A percentile compares a stretch with the other conserved stretches of the same genome.
Conservation (phyloP, 2,797 vertebrate genomes). For the Cuculus canorus region DNA sequence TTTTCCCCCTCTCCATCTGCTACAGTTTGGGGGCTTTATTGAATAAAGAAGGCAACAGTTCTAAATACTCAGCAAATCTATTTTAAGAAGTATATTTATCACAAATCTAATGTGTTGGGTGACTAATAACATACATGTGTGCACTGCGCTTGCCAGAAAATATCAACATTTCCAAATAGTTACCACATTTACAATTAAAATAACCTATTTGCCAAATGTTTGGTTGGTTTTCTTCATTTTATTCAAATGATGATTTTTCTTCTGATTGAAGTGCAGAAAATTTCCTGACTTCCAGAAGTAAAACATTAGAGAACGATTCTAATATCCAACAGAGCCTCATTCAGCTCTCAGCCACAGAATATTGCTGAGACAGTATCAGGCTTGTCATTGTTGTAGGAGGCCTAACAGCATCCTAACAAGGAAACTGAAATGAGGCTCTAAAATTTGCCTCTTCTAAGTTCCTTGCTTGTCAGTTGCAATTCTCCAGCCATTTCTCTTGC, state of each 20-base stretch:
- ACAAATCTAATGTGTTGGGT: constrained; percentile 26
- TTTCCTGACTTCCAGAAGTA: constrained; percentile 35
- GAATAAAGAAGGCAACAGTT: constrained; percentile 34
- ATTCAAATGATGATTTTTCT: constrained; percentile 8
- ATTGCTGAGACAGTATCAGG: constrained; percentile 31
- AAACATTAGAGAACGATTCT: neutral
- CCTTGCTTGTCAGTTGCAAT: neutral
- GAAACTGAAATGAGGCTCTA: neutral
- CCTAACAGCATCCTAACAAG: neutral
- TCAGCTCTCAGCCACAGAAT: neutral
- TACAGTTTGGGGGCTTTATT: neutral
- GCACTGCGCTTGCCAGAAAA: neutral
- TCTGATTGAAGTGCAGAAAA: constrained; percentile 16
- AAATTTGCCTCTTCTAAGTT: neutral
- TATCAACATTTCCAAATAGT: constrained; percentile 50
- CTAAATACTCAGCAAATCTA: neutral
- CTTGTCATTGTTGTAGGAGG: neutral
- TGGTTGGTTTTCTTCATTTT: constrained; percentile 36
- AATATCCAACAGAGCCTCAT: neutral
- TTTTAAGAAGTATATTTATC: constrained; percentile 53
- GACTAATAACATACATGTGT: constrained; percentile 54
- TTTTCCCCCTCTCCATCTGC: constrained; percentile 20
- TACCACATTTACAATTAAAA: constrained; percentile 60
- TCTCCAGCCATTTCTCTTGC: constrained; percentile 13
- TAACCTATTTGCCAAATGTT: constrained; percentile 34